A percentile compares a stretch with the other conserved stretches of the same genome.
These are phyloP conservation scores for Dendrocincla fuliginosa DNA, from an alignment of 2,797 vertebrate genomes.

Conservation along the genomic window DNA sequence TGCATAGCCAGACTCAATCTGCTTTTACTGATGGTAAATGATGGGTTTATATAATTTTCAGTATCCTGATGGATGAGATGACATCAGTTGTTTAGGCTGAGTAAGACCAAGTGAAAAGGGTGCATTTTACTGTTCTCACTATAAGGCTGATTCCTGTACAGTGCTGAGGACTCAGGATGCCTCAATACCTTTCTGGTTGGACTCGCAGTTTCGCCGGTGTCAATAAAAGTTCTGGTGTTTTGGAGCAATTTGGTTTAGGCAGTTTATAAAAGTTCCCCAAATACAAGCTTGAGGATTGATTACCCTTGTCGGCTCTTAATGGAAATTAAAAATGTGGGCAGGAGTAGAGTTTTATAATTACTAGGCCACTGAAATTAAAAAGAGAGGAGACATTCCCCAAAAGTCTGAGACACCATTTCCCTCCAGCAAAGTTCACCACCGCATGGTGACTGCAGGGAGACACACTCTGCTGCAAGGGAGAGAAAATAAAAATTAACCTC, in stretches of 20 bases:
- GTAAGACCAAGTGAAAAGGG: background rate
- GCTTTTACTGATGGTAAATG: constrained; percentile 21
- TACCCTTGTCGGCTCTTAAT: constrained; percentile 34
- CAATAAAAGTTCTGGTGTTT: background rate
- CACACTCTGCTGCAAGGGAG: background rate
- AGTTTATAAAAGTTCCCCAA: background rate
- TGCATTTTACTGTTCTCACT: background rate
- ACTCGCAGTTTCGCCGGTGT: background rate
- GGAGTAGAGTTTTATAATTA: constrained; percentile 37
- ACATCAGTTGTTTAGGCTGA: constrained; percentile 8
- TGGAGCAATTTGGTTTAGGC: background rate
- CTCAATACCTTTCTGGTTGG: background rate
- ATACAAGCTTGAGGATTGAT: constrained; percentile 26
- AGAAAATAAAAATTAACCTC: constrained; percentile 58
- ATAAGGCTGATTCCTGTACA: background rate
- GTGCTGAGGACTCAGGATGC: background rate
- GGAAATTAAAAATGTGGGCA: constrained; percentile 25
- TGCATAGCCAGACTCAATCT: background rate
- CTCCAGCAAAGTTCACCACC: constrained; percentile 1
- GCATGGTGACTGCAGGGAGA: background rate
- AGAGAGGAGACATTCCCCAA: background rate
- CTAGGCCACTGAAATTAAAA: constrained; percentile 17
- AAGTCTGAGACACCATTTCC: background rate
- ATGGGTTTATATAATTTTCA: constrained; percentile 42
- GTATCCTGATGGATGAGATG: background rate